Evolutionary conservation across 2,797 vertebrate species (phyloP).

Genomic region (Ptychobarbus kaznakovi): DNA sequence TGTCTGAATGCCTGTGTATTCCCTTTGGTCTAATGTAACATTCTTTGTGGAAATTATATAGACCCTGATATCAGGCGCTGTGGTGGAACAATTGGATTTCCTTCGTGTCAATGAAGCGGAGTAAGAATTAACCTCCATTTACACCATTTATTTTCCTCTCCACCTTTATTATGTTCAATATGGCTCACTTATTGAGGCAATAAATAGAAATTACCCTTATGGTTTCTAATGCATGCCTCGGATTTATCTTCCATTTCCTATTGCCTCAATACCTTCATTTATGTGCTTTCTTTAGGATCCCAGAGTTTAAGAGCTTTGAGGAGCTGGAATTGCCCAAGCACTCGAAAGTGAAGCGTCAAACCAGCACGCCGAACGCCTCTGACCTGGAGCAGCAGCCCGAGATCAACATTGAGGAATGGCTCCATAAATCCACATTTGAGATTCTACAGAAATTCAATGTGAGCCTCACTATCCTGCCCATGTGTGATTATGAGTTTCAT

Average conservation of each 20-base stretch:
- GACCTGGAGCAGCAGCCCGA: conserved; percentile 90
- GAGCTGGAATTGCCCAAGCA: conserved; percentile 95
- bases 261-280: background rate
- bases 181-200: background rate
- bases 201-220: background rate
- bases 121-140: conserved; percentile 76
- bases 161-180: background rate
- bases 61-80: conserved; percentile 95
- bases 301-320: conserved; percentile 94
- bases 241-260: background rate
- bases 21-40: conserved; percentile 63
- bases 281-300: conserved; percentile 77
- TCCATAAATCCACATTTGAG: conserved; percentile 81
- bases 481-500: background rate
- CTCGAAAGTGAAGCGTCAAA: conserved; percentile 96
- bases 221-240: background rate
- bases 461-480: conserved; percentile 63
- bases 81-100: conserved; percentile 97
- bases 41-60: conserved; percentile 73
- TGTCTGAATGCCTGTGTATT: conserved; percentile 22
- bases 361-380: conserved; percentile 86
- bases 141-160: background rate
- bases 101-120: conserved; percentile 91
- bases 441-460: conserved; percentile 93
- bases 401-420: conserved; percentile 86